Base-by-base conservation (phyloP, 2,888 invertebrate species). In the Hedychridium roseum region DNA sequence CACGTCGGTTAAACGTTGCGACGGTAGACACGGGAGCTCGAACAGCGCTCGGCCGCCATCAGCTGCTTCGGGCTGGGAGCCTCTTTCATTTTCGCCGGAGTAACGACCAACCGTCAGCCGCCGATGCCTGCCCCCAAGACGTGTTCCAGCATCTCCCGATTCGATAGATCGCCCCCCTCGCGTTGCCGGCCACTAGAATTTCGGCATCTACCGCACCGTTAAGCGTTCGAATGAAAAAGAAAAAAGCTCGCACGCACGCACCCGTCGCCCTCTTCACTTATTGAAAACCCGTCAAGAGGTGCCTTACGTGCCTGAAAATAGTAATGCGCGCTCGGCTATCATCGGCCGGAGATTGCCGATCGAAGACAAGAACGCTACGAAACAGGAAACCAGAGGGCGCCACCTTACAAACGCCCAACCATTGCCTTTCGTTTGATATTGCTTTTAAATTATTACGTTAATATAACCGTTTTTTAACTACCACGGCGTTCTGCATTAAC, bases 221-320 rank as follows among this genome's bases (percentile, higher is more conserved):
- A 43, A 49, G 57, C n/a, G 57, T 61, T 57, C 58, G 60, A 57
- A 62, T 62, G 56, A 66, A 64, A 64, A 63, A 60, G 57, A 60
- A 68, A 67, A 66, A 68, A 61, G 61, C 50, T 52, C 43, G 44
- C 58, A 50, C 48, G 52, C 62, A n/a, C n/a, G n/a, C 51, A 59
- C 63, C 67, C 69, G 68, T 64, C 68, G 70, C 70, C 68, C 71
- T 60, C 57, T 68, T 71, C 69, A 68, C 71, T 72, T 72, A 70
- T 70, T 60, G 73, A 72, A 71, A 71, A 70, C 70, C 72, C 71
- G 72, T 71, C 70, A 69, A 71, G 72, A 73, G 69, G 64, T 73
- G 66, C 68, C 71, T 68, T 71, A 64, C 67, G 75, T 74, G 74
- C 72, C 76, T 76, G 70, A 76, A 76, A 76, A 76, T 76, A 76